Base-by-base conservation (phyloP, 2,888 invertebrate genomes). In the Tetrapedia diversipes region DNA sequence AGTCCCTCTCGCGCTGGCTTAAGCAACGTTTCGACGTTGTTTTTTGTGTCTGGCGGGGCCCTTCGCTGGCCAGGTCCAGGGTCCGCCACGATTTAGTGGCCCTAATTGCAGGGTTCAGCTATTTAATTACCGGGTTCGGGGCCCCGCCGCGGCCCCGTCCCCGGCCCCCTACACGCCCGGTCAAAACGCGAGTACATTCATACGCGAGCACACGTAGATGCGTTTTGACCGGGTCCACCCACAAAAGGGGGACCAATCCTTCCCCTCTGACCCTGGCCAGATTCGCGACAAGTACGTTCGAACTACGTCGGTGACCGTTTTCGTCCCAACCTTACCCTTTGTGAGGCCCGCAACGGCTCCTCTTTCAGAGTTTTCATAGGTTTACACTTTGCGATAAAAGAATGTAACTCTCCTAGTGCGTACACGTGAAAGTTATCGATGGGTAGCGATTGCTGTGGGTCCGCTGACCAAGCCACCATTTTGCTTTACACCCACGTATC, bases 51-150 rank as follows among this genome's bases (percentile, higher is more conserved):
- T 91, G 91, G 91, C 92, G 91, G 92, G n/a, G 92, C 91, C 92
- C 92, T 91, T 91, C 90, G 90, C 90, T 89, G 86, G 87, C 91
- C 91, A 92, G 92, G 93, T 92, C 93, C 90, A 92, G 93, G 93
- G 93, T 92, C 93, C 93, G 94, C 94, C 94, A 94, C 94, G 94
- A 95, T 95, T 95, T 95, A 95, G 95, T 95, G 95, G 94, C 95
- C 95, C 94, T 95, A 95, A 95, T 95, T 95, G 95, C 94, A 95
- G 95, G 95, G 95, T 95, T 94, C 94, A 93, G 93, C 94, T 94
- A 94, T 95, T 95, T 95, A 95, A 95, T 95, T 95, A 95, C 95
- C 95, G 95, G 93, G 93, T 92, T 93, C 92, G 93, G 91, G 86
- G 83, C 86, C 85, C 78, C 65, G 79, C 79, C 80, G 81, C 78